These are phyloP conservation scores for Agonopterix arenella DNA, from an alignment of 2,888 invertebrate genomes.

Conservation along the genomic window DNA sequence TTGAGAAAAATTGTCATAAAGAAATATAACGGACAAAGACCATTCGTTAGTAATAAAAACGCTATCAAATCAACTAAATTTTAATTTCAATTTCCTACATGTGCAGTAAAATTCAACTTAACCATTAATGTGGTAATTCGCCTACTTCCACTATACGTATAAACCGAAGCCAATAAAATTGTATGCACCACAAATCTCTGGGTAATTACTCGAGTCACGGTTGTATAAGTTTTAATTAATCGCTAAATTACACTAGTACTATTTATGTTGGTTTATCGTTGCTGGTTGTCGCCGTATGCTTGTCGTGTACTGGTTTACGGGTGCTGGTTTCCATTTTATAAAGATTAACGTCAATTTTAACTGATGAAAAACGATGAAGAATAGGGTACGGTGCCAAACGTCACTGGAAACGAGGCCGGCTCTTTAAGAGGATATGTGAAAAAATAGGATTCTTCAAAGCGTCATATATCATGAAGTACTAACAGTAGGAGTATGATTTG, in stretches of 20 bases:
- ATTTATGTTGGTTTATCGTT: slow-evolving; percentile 47
- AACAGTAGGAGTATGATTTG: too few species aligned
- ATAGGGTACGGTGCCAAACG: too few species aligned
- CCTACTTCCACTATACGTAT: slow-evolving; percentile 27
- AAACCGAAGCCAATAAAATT: slow-evolving; percentile 22
- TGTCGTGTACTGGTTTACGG: slow-evolving; percentile 18
- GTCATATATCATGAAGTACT: too few species aligned
- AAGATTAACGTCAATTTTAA: too few species aligned
- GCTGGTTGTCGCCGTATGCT: slow-evolving; percentile 33
- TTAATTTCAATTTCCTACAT: background rate
- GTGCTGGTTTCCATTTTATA: background rate
- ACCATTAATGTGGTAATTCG: slow-evolving; percentile 30
- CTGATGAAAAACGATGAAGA: too few species aligned
- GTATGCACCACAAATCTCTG: slow-evolving; percentile 51
- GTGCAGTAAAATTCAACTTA: slow-evolving; percentile 23
- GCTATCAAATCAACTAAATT: too few species aligned
- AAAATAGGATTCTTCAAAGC: too few species aligned
- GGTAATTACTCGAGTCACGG: slow-evolving; percentile 65
- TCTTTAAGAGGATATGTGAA: too few species aligned
- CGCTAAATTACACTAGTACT: slow-evolving; percentile 66
- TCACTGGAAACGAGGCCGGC: too few species aligned
- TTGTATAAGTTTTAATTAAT: slow-evolving; percentile 73
- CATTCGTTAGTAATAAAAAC: too few species aligned
- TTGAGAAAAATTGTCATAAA: too few species aligned
- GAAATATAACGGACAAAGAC: too few species aligned